Evolutionary conservation across 2,888 invertebrate genomes (phyloP).

Genomic region (Plagodis pulveraria): DNA sequence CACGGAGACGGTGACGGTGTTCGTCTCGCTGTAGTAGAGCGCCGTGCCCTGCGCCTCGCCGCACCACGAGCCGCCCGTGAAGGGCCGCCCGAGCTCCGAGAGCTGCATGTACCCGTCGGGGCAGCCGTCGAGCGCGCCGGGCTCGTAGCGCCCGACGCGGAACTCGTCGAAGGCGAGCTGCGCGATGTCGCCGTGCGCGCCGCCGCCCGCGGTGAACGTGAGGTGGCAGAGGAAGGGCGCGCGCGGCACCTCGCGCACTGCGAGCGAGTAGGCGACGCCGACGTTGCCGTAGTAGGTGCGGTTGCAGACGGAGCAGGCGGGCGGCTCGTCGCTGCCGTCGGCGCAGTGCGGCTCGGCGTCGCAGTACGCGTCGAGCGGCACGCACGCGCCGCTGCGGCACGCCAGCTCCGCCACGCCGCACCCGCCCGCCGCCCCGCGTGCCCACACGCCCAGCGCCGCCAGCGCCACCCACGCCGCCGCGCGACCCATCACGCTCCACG

Average conservation of each 20-base stretch:
- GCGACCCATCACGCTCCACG: conserved; percentile 21
- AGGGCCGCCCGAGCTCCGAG: conserved; percentile 93
- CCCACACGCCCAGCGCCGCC: conserved; percentile 42
- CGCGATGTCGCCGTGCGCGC: conserved; percentile 94
- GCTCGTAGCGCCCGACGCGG: conserved; percentile 92
- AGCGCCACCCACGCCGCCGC: conserved; percentile 27
- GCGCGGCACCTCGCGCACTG: conserved; percentile 90
- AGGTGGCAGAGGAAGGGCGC: conserved; percentile 95
- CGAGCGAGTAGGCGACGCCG: conserved; percentile 92
- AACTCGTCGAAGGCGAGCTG: conserved; percentile 96
- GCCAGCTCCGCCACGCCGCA: conserved; percentile 72
- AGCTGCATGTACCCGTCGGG: conserved; percentile 95
- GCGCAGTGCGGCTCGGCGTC: conserved; percentile 94
- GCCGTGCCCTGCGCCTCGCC: conserved; percentile 92
- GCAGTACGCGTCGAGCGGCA: conserved; percentile 94
- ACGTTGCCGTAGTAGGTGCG: conserved; percentile 95
- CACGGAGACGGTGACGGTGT: conserved; percentile 94
- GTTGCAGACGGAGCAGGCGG: conserved; percentile 87
- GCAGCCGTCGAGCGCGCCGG: conserved; percentile 90
- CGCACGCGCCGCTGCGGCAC: conserved; percentile 88
- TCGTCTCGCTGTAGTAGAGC: conserved; percentile 95
- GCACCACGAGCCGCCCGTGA: conserved; percentile 96
- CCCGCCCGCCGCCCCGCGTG: conserved; percentile 62
- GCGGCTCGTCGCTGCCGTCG: conserved; percentile 94
- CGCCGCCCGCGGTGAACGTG: conserved; percentile 96